Base-by-base conservation (phyloP, 1,140 invertebrate genomes). In the Aphelinus certus region DNA sequence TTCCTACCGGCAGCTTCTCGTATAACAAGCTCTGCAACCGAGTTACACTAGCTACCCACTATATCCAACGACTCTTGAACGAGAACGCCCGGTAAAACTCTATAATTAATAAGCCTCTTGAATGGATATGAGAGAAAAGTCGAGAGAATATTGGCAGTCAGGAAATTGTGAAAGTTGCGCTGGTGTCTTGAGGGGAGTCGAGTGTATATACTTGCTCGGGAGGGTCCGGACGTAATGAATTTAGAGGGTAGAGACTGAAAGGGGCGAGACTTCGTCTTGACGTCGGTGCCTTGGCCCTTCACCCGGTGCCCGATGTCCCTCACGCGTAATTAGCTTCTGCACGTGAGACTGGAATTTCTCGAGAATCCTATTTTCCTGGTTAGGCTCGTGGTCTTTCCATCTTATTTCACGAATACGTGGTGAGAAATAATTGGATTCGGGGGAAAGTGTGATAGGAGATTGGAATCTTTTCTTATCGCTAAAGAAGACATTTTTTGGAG, bases 51-150 rank as follows among this genome's bases (percentile, higher is more conserved):
- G 26, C 26, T 26, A 26, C 26, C 26, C 26, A 26, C 26, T 26
- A 26, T 26, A 26, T 26, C 61, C 45, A 10, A 10, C 7, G 7
- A 3, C 42, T 7, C 6, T 55, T 2, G 48, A 47, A 63, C 3
- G 3, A 42, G 3, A 26, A 26, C 26, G 26, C 26, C 26, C 26
- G 26, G 10, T 70, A 70, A 10, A 71, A 75, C 65, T 70, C 65
- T 47, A 70, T 64, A 75, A 75, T 70, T 75, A 75, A 70, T 75
- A 58, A 65, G 67, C 53, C 55, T 64, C 61, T 65, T 45, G 56
- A 70, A 60, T 26, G 67, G 10, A 72, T 2, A 61, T 7, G 62
- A 55, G 42, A 55, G 49, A 5, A 61, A 5, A 48, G 53, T 45
- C 2, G 10, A 57, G 26, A 7, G 26, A 26, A 46, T 46, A 7